Base-by-base conservation (phyloP, 2,888 invertebrate genomes). In the Himalopsyche anomala region DNA sequence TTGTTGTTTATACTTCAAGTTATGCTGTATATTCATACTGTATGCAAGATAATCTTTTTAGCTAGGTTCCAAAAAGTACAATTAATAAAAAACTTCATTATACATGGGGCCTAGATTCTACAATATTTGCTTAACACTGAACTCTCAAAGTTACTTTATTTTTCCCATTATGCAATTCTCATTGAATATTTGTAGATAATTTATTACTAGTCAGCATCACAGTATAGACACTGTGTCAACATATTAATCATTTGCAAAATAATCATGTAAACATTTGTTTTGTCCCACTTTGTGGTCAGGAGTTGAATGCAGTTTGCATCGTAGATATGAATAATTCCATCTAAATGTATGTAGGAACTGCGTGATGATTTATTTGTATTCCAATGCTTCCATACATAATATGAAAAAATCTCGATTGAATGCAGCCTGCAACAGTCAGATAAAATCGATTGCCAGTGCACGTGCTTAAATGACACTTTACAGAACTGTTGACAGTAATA, bases 211-310 rank as follows among this genome's bases (percentile, higher is more conserved):
- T 74, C 74, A 38, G 19, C 74, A 74, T 28, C 8, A 51, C 51
- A 51, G 74, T 74, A 36, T 74, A 5, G 15, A 74, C 12, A 36
- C 28, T 36, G 36, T 69, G 19, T 36, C 19, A 36, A 74, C 36
- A 36, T 36, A 19, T 74, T 74, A 74, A 74, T 74, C 12, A 38
- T 74, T 74, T 74, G 74, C 74, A 74, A 74, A 74, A 74, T 74
- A 15, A 6, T 74, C 74, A 38, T 74, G 74, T 74, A 74, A 36
- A 74, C 38, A 74, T 9, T 19, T 74, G 38, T 74, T 74, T 74
- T 74, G 74, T 38, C 74, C 74, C 38, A 74, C 74, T 74, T 74
- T 38, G 38, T 38, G 12, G 36, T 36, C n/a, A 36, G 38, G 1
- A 36, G 28, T 36, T 28, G 28, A 69, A 69, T 69, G 69, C 62